A percentile compares a stretch with the other conserved stretches of the same genome.
phyloP scores from a whole-genome alignment of 2,888 invertebrate genomes.

The Cataglyphis albicans region DNA sequence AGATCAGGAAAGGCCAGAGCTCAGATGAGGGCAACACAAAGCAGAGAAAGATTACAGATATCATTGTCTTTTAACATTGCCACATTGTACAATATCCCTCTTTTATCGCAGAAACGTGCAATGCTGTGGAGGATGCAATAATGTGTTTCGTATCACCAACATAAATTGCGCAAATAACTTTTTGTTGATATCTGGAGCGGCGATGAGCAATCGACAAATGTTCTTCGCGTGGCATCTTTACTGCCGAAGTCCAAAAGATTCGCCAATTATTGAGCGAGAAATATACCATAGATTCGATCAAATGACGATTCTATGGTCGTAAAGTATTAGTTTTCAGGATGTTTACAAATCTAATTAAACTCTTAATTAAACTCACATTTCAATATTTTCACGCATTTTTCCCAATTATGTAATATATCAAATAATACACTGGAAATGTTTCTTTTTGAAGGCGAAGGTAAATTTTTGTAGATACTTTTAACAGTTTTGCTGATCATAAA shows the following conservation, averaged over 20 bases:
- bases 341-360: slow-evolving; percentile 59
- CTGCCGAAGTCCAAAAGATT: neutral
- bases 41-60: slow-evolving; percentile 19
- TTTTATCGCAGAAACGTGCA: slow-evolving; percentile 28
- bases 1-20: slow-evolving; percentile 6
- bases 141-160: slow-evolving; percentile 9
- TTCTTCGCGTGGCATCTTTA: slow-evolving; percentile 40
- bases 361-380: slow-evolving; percentile 39
- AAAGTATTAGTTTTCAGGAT: slow-evolving; percentile 66
- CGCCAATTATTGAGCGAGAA: slow-evolving; percentile 26
- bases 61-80: slow-evolving; percentile 38
- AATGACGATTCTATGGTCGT: slow-evolving; percentile 56
- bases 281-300: slow-evolving; percentile 36
- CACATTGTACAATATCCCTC: neutral
- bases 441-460: neutral
- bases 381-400: slow-evolving; percentile 73
- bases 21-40: slow-evolving; percentile 21
- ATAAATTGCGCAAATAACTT: slow-evolving; percentile 29
- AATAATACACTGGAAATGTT: neutral
- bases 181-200: neutral
- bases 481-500: neutral
- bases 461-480: slow-evolving; percentile 5
- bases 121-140: neutral
- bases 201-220: neutral
- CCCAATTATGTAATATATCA: neutral